Evolutionary conservation across 2,113 vertebrate genomes (phyloP), one percentile per base, ranked within the genome.

Genomic region (Pygoscelis antarcticus): DNA sequence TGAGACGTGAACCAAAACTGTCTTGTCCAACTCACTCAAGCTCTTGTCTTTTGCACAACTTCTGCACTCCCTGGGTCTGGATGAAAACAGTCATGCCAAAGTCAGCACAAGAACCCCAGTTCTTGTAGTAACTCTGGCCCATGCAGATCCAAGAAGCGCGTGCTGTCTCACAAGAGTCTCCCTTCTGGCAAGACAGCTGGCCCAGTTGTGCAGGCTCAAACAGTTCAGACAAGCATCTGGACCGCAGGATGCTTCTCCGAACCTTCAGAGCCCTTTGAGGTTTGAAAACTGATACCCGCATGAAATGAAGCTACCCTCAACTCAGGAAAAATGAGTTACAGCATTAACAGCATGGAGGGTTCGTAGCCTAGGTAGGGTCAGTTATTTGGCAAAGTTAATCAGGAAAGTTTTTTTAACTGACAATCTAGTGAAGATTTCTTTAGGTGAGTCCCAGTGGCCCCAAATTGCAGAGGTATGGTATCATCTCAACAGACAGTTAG

Each of bases 211-310:
- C 38, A 81, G 70, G 81, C 96, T 95, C 97, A 58, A 74, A 54
- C 21, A 77, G 94, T 96, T 97, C 92, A 95, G 95, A 85, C 80
- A 96, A 97, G 96, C 93, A 96, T 91, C 92, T 95, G 79, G 52
- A 71, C 25, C 29, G 0, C 19, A 49, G 47, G 93, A 96, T 96
- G 93, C 96, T 96, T 95, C 75, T 95, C 94, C 57, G 20, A 96
- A 95, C 96, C 69, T 82, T 52, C 7, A 68, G 92, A 89, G 93
- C 90, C 79, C 72, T 75, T 40, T 96, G 95, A 97, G 93, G 91
- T 93, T 92, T 93, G 94, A 86, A 61, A 95, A 88, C 60, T 80
- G 86, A 40, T 93, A 90, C 95, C 94, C 91, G 96, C 84, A 79
- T 90, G 95, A 93, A 87, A 91, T 83, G 90, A 90, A 83, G 90